These are phyloP conservation scores for Galerucella nymphaeae DNA, from an alignment of 2,888 invertebrate genomes.

Conservation along the genomic window DNA sequence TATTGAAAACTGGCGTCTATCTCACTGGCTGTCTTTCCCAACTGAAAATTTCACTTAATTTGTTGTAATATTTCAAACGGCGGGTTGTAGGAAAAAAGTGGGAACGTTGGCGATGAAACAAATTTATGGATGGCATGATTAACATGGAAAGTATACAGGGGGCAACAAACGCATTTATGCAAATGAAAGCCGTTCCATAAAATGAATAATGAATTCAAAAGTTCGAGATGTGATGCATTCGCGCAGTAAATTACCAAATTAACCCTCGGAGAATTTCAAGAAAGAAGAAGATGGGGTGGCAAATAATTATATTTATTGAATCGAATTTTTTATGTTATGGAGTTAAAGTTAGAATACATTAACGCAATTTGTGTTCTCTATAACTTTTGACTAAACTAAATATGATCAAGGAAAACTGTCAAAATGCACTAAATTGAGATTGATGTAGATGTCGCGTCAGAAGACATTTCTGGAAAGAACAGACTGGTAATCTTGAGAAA, in stretches of 20 bases:
- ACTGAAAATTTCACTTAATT: constrained; percentile 27
- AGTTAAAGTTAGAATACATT: neutral
- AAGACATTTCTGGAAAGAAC: no score
- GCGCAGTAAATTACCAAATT: constrained; percentile 57
- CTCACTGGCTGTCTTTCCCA: constrained; percentile 10
- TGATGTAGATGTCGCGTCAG: no score
- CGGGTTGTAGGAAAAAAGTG: constrained; percentile 20
- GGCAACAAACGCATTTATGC: constrained; percentile 54
- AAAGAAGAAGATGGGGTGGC: constrained; percentile 16
- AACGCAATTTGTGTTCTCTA: no score
- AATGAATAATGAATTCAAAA: constrained; percentile 57
- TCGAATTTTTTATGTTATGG: neutral
- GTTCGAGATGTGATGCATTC: constrained; percentile 54
- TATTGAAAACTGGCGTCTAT: neutral
- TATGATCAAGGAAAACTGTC: no score
- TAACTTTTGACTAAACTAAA: no score
- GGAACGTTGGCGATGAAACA: constrained; percentile 26
- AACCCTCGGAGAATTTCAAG: constrained; percentile 45
- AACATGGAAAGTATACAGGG: constrained; percentile 44
- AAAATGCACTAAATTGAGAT: no score
- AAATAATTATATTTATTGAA: neutral
- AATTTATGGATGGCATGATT: constrained; percentile 51
- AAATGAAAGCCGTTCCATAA: constrained; percentile 53
- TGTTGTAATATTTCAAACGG: constrained; percentile 21
- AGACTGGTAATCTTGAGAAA: no score